These are phyloP conservation scores for Acanthisitta chloris DNA, from an alignment of 2,113 vertebrate genomes.

Conservation along the genomic window DNA sequence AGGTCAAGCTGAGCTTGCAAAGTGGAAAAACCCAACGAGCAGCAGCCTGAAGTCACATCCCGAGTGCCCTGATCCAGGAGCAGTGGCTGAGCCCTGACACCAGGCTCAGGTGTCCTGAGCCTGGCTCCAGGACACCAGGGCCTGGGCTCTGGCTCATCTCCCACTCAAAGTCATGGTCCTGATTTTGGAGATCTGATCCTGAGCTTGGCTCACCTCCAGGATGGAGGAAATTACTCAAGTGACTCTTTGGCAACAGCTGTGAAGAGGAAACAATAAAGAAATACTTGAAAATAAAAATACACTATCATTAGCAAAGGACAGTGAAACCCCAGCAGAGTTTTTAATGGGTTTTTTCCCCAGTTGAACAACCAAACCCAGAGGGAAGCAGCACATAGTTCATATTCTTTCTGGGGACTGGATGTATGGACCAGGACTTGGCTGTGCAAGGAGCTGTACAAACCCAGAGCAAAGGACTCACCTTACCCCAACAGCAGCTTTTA, in stretches of 20 bases:
- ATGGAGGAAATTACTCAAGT: slow-evolving; percentile 46
- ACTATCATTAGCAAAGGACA: not conserved
- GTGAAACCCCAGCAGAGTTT: not conserved
- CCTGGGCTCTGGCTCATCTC: not conserved
- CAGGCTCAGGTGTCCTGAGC: too few species aligned
- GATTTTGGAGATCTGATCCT: slow-evolving; percentile 38
- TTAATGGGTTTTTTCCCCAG: not conserved
- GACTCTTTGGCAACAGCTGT: not conserved
- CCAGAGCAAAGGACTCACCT: not conserved
- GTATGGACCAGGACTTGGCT: not conserved
- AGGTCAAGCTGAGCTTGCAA: not conserved
- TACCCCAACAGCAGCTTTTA: not conserved
- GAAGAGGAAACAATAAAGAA: slow-evolving; percentile 38
- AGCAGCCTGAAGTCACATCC: not conserved
- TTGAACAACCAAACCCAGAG: not conserved
- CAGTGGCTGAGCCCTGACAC: accelerated
- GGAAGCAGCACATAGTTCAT: not conserved
- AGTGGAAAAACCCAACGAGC: not conserved
- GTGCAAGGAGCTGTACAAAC: not conserved
- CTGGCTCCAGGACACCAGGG: not conserved
- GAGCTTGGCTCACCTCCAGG: slow-evolving; percentile 18
- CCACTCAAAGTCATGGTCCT: not conserved
- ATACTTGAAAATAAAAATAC: slow-evolving; percentile 29
- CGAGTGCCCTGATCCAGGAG: accelerated
- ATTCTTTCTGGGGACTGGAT: not conserved